Evolutionary conservation across 2,113 vertebrate genomes (phyloP).

Genomic region (Trematocara zebra): DNA sequence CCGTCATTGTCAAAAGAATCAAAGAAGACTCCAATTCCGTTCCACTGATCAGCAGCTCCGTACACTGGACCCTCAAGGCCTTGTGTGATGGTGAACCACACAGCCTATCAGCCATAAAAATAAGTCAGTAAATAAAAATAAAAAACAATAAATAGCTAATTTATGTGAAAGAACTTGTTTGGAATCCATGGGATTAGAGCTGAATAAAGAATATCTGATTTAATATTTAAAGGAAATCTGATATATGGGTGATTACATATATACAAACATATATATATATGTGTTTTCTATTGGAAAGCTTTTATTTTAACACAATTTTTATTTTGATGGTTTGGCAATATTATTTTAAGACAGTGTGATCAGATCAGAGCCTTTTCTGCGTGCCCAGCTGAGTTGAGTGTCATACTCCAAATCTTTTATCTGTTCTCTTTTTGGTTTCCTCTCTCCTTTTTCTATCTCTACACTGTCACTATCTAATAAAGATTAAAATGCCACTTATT

Average conservation of each 20-base stretch:
- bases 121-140: background rate
- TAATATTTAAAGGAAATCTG: background rate
- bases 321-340: background rate
- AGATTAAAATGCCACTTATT: background rate
- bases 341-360: background rate
- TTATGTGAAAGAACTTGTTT: background rate
- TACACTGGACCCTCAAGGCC: slow-evolving; percentile 93
- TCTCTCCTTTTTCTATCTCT: background rate
- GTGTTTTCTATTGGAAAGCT: background rate
- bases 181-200: background rate
- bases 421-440: background rate
- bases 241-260: background rate
- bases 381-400: background rate
- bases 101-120: slow-evolving; percentile 68
- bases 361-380: background rate
- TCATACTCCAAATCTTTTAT: background rate
- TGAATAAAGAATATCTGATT: background rate
- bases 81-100: slow-evolving; percentile 88
- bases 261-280: background rate
- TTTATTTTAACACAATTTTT: background rate
- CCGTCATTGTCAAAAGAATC: slow-evolving; percentile 99
- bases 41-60: slow-evolving; percentile 89
- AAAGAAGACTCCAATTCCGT: slow-evolving; percentile 92
- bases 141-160: background rate
- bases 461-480: background rate